Base-by-base conservation (phyloP, 2,888 invertebrate species). In the Plebejus melissa region DNA sequence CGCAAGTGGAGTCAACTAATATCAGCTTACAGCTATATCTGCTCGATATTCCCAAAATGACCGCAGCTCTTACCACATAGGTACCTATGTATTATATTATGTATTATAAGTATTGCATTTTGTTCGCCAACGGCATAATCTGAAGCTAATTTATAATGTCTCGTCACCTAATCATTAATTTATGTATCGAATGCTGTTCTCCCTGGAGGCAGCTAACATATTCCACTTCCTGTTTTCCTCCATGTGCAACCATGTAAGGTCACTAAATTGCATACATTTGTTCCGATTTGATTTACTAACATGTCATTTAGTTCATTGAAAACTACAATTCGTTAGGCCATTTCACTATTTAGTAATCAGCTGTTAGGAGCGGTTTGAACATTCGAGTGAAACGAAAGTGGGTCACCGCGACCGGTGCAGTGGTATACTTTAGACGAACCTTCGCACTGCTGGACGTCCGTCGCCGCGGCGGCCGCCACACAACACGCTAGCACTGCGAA, bases 391-490 rank as follows among this genome's bases (percentile, higher is more conserved):
- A 50, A 50, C 50, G 50, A 54, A 54, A 54, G 13, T 54, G 54
- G 54, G 4, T 54, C 54, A 54, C 54, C 4, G 54, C 16, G 54
- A 54, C 54, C 54, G 54, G 54, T 1, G 54, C 54, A 13, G 54
- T 1, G 54, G 54, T 54, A 0, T 16, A 54, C 54, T 50, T 50
- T 50, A 86, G 85, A 84, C 87, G 87, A 82, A 93, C 93, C 90
- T 79, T 82, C 74, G 81, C 93, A 93, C 85, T 90, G 90, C 46
- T 82, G 76, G 78, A 93, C 91, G 58, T 87, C 80, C 6, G 89
- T 88, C 79, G 90, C 89, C 72, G 83, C 82, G 57, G 84, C 83
- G 75, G 83, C 72, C 69, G 87, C 87, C 77, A 89, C 78, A 54
- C 83, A 81, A 79, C 84, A 86, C 86, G 87, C 87, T 81, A 90